Percentiles rank a stretch among this genome's conserved stretches.
Conservation (phyloP, 2,113 vertebrate genomes). For the Psammodynastes pulverulentus region DNA sequence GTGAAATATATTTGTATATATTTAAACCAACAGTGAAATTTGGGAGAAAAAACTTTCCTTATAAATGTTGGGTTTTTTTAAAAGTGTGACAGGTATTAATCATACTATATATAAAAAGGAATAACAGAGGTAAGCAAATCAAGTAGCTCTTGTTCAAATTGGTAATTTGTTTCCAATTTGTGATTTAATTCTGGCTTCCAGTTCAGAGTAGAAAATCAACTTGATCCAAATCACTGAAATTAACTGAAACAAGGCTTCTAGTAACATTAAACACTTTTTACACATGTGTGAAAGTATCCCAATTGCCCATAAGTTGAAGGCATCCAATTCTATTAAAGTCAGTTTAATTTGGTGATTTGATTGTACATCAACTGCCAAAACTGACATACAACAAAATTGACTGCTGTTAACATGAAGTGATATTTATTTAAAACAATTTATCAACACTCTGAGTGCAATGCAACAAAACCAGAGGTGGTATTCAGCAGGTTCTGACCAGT, state of each 20-base stretch:
- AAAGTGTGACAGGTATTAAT: neutral
- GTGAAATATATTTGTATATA: neutral
- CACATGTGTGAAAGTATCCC: neutral
- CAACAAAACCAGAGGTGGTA: too few relatives aligned
- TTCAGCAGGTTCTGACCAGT: too few relatives aligned
- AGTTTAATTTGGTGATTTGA: neutral
- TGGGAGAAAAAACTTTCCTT: neutral
- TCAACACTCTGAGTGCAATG: neutral
- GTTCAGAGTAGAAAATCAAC: neutral
- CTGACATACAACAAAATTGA: neutral
- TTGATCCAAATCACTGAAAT: neutral
- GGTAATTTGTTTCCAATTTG: neutral
- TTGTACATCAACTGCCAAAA: neutral
- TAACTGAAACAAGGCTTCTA: neutral
- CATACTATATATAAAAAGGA: neutral
- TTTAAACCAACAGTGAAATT: neutral
- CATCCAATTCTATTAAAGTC: neutral
- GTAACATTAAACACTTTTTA: neutral
- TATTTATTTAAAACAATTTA: neutral
- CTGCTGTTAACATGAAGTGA: neutral
- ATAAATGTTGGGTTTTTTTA: neutral
- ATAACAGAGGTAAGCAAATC: neutral
- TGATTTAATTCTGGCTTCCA: neutral
- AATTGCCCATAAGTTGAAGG: neutral
- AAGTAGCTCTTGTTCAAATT: neutral